A percentile compares a stretch with the other conserved stretches of the same genome.
phyloP scores from a whole-genome alignment of 2,888 invertebrate species.

The Tetragonula carbonaria region DNA sequence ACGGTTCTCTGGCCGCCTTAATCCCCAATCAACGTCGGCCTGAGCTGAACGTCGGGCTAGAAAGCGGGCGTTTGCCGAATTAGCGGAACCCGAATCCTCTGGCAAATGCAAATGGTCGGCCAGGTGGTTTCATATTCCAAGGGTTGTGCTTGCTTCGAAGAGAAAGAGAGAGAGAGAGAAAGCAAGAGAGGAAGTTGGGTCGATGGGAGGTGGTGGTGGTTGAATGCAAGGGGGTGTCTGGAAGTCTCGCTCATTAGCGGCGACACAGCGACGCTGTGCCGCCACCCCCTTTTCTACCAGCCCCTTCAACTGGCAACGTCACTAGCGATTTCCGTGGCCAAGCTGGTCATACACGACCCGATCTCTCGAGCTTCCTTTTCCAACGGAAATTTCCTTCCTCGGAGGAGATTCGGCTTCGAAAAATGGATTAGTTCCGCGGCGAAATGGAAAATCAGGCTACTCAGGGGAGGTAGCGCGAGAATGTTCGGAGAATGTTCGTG shows the following conservation, averaged over 20 bases:
- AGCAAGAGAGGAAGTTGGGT: constrained; percentile 11
- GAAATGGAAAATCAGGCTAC: not conserved
- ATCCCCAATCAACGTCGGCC: constrained; percentile 52
- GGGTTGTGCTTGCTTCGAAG: constrained; percentile 40
- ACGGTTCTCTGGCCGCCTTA: constrained; percentile 30
- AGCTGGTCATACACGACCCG: constrained; percentile 16
- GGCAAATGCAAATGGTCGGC: constrained; percentile 60
- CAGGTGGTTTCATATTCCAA: constrained; percentile 73
- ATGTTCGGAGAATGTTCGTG: no score
- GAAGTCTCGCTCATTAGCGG: constrained; percentile 74
- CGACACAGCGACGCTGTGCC: constrained; percentile 58
- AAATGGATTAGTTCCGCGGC: not conserved
- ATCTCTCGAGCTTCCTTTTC: constrained; percentile 21
- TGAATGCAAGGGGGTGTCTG: constrained; percentile 60
- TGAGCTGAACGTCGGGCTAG: constrained; percentile 29
- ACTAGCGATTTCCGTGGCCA: constrained; percentile 31
- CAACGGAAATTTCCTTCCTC: not conserved
- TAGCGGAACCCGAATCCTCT: constrained; percentile 59
- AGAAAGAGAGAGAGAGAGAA: constrained; percentile 8
- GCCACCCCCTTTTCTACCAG: constrained; percentile 25
- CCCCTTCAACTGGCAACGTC: constrained; percentile 23
- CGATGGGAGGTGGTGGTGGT: constrained; percentile 39
- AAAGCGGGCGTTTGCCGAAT: constrained; percentile 58
- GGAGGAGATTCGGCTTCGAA: not conserved
- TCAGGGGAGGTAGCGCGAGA: no score